These are phyloP conservation scores for Odontothrips loti DNA, from an alignment of 2,888 invertebrate genomes.

Conservation along the genomic window DNA sequence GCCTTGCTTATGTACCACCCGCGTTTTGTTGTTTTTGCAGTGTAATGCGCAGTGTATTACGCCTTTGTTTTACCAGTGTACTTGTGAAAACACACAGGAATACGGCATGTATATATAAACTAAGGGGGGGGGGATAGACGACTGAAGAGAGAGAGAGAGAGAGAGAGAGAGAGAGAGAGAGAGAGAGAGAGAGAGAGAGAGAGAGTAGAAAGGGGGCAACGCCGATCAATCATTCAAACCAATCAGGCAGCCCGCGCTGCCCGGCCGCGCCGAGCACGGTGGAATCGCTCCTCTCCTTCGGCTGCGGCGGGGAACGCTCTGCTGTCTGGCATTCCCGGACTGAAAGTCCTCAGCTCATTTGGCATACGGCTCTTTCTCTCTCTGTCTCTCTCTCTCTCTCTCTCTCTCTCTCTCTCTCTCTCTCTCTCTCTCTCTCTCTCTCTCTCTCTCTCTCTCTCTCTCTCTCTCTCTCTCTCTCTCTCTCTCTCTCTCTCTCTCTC, in stretches of 20 bases:
- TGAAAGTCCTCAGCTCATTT: slow-evolving; percentile 10
- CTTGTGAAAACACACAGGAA: no score
- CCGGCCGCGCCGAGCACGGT: no score
- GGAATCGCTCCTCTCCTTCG: no score
- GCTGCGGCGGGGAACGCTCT: no score
- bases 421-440: background rate
- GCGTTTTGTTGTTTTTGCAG: no score
- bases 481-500: background rate
- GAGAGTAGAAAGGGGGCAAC: background rate
- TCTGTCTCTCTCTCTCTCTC: background rate
- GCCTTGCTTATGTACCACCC: no score
- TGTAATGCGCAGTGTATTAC: no score
- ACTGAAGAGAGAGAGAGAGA: background rate
- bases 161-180: background rate
- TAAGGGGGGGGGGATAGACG: no score
- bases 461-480: background rate
- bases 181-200: background rate
- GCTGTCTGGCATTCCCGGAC: background rate
- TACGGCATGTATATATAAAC: no score
- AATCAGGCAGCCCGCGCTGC: background rate
- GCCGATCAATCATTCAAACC: background rate
- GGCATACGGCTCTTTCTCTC: background rate
- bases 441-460: background rate
- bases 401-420: background rate
- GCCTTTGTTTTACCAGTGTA: no score